Evolutionary conservation across 2,113 vertebrate species (phyloP).

Genomic region (Phaethon lepturus): DNA sequence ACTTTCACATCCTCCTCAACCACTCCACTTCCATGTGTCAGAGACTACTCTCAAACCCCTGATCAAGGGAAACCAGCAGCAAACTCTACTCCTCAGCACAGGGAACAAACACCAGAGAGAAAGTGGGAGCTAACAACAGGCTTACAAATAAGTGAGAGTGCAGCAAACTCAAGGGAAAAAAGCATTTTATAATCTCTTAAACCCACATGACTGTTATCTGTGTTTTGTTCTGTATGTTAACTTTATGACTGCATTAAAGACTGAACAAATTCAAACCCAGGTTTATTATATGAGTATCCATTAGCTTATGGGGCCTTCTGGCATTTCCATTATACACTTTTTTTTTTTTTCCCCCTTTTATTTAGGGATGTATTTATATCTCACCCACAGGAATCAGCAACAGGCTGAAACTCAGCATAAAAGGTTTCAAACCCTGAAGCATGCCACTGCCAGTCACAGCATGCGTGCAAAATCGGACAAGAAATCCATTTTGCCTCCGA

Average conservation of each 20-base stretch:
- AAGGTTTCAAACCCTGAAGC: constrained; percentile 56
- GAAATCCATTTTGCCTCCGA: constrained; percentile 31
- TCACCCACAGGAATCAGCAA: constrained; percentile 26
- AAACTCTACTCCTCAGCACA: neutral
- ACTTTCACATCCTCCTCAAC: neutral
- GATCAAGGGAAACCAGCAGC: neutral
- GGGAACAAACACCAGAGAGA: neutral
- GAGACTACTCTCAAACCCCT: neutral
- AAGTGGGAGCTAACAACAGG: neutral
- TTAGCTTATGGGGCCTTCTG: constrained; percentile 40
- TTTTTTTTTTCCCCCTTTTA: neutral
- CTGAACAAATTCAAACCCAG: neutral
- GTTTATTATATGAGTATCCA: constrained; percentile 20
- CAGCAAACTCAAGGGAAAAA: neutral
- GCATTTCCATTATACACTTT: neutral
- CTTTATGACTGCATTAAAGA: neutral
- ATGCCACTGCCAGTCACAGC: neutral
- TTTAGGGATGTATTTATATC: neutral
- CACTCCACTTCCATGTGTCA: neutral
- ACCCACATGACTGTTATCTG: neutral
- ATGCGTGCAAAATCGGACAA: neutral
- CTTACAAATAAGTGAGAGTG: neutral
- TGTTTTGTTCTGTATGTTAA: neutral
- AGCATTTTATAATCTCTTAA: neutral
- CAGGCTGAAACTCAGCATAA: constrained; percentile 24